These are phyloP conservation scores for Pecten maximus DNA, from an alignment of 2,888 invertebrate genomes.

Conservation along the genomic window DNA sequence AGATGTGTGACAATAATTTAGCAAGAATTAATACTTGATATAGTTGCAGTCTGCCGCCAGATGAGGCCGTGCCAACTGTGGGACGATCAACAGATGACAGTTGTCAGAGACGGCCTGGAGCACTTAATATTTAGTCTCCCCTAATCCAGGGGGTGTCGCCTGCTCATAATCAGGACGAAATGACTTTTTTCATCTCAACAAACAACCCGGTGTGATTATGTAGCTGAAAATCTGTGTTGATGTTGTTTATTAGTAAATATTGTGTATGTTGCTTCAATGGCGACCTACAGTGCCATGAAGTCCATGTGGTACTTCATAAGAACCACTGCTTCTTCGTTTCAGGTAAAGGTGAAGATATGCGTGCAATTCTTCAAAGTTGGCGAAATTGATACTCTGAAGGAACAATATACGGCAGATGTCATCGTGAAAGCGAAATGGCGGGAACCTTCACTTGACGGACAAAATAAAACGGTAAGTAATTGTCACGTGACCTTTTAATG, in stretches of 20 bases:
- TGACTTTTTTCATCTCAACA: background rate
- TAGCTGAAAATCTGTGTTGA: background rate
- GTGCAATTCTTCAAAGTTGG: conserved; percentile 82
- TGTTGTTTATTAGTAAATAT: background rate
- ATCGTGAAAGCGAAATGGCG: conserved; percentile 82
- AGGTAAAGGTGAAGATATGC: conserved; percentile 80
- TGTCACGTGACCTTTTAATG: background rate
- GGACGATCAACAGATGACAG: background rate
- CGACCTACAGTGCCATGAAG: conserved; percentile 14
- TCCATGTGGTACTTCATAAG: conserved; percentile 27
- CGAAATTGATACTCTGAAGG: conserved; percentile 82
- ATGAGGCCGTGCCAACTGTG: background rate
- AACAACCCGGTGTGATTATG: background rate
- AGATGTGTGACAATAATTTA: background rate
- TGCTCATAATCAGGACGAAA: background rate
- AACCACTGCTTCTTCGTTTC: conserved; percentile 53
- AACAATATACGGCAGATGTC: conserved; percentile 82
- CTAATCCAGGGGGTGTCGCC: background rate
- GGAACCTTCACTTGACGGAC: conserved; percentile 81
- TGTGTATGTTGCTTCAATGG: conserved; percentile 4
- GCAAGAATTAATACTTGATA: background rate
- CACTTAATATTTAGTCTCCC: background rate
- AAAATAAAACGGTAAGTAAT: conserved; percentile 68
- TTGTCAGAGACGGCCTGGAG: background rate
- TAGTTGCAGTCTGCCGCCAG: background rate